Evolutionary conservation across 2,113 vertebrate genomes (phyloP).

Genomic region (Apaloderma vittatum): DNA sequence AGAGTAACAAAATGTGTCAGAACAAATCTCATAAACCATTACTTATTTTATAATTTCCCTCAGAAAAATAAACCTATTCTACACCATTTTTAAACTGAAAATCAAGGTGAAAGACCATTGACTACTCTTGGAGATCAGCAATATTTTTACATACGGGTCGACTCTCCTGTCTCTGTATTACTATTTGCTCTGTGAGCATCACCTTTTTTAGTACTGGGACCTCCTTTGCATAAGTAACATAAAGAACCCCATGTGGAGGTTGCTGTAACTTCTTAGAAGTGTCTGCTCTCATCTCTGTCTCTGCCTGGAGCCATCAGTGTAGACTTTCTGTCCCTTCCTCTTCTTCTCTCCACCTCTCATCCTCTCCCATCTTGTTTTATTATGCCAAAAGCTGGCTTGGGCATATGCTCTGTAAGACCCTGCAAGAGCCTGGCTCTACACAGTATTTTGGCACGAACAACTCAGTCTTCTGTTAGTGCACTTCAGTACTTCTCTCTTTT

Average conservation of each 20-base stretch:
- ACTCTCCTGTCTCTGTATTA: neutral
- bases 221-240: neutral
- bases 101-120: neutral
- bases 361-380: neutral
- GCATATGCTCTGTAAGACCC: accelerated
- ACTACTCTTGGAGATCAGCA: neutral
- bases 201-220: neutral
- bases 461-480: neutral
- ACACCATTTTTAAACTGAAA: neutral
- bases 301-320: neutral
- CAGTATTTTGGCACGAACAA: neutral
- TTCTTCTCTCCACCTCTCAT: neutral
- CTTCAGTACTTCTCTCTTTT: neutral
- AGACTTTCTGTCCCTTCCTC: neutral
- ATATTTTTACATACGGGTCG: neutral
- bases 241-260: neutral
- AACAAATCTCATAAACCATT: neutral
- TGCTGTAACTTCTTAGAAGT: neutral
- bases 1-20: neutral
- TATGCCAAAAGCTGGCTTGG: neutral
- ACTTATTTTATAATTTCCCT: neutral
- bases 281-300: neutral
- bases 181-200: neutral
- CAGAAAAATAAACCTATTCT: neutral
- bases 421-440: neutral